Base-by-base conservation (phyloP, 2,113 vertebrate species). In the Lipophrys pholis region DNA sequence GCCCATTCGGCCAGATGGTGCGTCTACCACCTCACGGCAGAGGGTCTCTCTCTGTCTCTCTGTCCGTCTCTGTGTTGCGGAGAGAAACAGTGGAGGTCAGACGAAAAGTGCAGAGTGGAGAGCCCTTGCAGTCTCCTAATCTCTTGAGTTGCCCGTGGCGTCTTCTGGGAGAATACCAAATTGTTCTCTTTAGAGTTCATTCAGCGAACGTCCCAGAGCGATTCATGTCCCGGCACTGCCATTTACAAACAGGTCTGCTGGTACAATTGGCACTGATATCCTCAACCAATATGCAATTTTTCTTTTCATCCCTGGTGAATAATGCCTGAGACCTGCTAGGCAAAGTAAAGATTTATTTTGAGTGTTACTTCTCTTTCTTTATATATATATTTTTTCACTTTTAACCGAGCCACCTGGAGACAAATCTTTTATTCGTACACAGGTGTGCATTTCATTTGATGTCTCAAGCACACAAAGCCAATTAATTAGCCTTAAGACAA, bases 181-280 rank as follows among this genome's bases (percentile, higher is more conserved):
- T 61, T 69, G 40, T 64, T 70, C 68, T 81, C 63, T 78, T 84
- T 52, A 60, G 59, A 64, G 72, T 83, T 79, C 12, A 65, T 81
- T 57, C 65, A 73, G 68, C 58, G 54, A 69, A 75, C 56, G 68
- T 84, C 64, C 48, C 6, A 7, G 6, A 64, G 57, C 67, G 59
- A 53, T 66, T 82, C 35, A 62, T 48, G 66, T 65, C 46, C 45
- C 51, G 1, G 12, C 53, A 39, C 21, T 43, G 30, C 64, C 76
- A 72, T 64, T 77, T 69, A 5, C 57, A 75, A 74, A 79, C 78
- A 58, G 57, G 45, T 62, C 61, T 42, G 55, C 55, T 15, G 6
- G 52, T 43, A 49, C 56, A 71, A 68, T 63, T 41, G 60, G 21
- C 35, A 11, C 21, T 78, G 64, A 76, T 69, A 42, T 67, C 43